These are phyloP conservation scores for Zosterops japonicus DNA, from an alignment of 2,113 vertebrate genomes.

Conservation along the genomic window DNA sequence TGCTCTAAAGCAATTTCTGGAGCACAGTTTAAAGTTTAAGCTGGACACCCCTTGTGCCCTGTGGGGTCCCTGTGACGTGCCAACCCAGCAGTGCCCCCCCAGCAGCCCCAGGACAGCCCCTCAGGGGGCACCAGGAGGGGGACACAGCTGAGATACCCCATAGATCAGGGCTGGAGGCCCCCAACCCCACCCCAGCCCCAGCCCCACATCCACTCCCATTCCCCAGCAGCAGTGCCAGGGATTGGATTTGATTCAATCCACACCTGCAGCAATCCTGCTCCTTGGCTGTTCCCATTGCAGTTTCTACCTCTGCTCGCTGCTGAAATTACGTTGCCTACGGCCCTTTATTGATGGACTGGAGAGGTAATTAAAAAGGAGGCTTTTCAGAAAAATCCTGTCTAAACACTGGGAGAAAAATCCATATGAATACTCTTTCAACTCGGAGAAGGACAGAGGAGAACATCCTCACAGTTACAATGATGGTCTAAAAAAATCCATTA, in stretches of 20 bases:
- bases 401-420: constrained; percentile 29
- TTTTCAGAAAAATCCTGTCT: constrained; percentile 23
- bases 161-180: accelerated
- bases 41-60: too few species aligned
- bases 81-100: background rate
- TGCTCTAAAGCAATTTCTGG: accelerated
- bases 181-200: background rate
- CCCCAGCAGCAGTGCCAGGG: background rate
- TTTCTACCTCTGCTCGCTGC: background rate
- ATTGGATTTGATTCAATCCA: background rate
- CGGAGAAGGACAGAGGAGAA: background rate
- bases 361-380: constrained; percentile 43
- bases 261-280: background rate
- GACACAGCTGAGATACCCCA: background rate
- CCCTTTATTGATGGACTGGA: constrained; percentile 28
- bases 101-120: background rate
- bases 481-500: constrained; percentile 12
- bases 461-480: background rate
- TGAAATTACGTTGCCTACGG: background rate
- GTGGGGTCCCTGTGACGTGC: background rate
- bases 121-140: background rate
- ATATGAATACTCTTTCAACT: constrained; percentile 18
- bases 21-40: accelerated
- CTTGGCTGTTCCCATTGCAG: background rate
- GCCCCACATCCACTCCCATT: accelerated